These are phyloP conservation scores for Cyphomyrmex costatus DNA, from an alignment of 1,140 invertebrate genomes.

Conservation along the genomic window DNA sequence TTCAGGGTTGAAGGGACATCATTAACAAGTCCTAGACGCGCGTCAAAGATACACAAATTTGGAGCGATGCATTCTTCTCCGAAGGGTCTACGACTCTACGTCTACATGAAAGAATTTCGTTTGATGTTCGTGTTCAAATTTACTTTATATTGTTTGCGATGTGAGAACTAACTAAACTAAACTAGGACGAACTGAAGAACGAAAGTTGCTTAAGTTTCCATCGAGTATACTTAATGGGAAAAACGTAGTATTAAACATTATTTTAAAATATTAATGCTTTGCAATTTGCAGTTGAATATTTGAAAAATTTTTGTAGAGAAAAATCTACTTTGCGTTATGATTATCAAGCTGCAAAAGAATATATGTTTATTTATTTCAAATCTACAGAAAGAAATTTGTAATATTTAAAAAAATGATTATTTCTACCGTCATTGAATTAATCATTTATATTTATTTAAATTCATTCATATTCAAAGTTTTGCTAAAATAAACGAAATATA, in stretches of 20 bases:
- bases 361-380: neutral
- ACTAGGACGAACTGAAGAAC: neutral
- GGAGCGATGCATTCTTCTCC: neutral
- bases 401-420: neutral
- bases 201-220: conserved; percentile 53
- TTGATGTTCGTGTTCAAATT: conserved; percentile 42
- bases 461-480: neutral
- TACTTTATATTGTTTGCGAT: conserved; percentile 36
- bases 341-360: neutral
- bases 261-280: neutral
- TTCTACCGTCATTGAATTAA: conserved; percentile 7
- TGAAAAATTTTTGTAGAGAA: neutral
- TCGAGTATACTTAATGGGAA: neutral
- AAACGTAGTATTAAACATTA: neutral
- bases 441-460: neutral
- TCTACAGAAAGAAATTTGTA: neutral
- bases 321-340: neutral
- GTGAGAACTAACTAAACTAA: neutral
- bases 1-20: neutral
- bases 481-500: neutral
- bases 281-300: neutral
- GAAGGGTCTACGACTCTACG: too few relatives aligned
- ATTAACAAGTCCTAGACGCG: conserved; percentile 20
- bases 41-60: conserved; percentile 40
- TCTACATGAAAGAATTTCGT: conserved; percentile 36